Conservation (phyloP, 2,797 vertebrate genomes). For the Philypnodon macrostomus region DNA sequence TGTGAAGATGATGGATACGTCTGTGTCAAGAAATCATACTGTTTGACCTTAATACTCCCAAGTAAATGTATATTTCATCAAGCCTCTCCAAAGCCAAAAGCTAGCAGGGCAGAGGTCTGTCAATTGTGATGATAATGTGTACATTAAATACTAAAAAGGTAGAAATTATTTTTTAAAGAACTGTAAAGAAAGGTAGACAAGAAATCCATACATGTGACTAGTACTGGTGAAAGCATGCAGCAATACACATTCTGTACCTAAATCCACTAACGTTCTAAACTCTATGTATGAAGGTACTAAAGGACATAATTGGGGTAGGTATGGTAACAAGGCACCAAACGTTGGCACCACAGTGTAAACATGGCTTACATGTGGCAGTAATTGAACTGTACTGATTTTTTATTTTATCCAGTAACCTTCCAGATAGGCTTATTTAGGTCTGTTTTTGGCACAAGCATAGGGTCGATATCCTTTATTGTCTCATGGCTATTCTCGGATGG, state of each 20-base stretch:
- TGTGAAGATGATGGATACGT: constrained; percentile 67
- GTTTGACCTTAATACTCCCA: constrained; percentile 62
- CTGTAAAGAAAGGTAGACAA: constrained; percentile 10
- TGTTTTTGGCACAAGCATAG: neutral
- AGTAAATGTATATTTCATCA: constrained; percentile 67
- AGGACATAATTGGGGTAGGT: too few species aligned
- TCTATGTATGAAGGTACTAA: too few species aligned
- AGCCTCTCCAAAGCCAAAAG: constrained; percentile 20
- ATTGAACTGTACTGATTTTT: too few species aligned
- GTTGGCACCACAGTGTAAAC: too few species aligned
- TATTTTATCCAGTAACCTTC: too few species aligned
- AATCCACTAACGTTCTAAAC: too few species aligned
- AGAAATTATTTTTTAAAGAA: constrained; percentile 9
- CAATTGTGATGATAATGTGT: constrained; percentile 28
- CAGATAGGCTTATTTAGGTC: too few species aligned
- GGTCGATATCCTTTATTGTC: neutral
- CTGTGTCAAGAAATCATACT: constrained; percentile 66
- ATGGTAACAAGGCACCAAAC: too few species aligned
- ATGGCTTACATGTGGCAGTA: too few species aligned
- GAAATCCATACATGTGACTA: too few species aligned
- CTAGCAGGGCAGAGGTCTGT: constrained; percentile 20
- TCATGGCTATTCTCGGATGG: neutral
- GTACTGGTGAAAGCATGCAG: too few species aligned
- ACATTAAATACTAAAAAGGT: constrained; percentile 15
- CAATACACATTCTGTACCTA: too few species aligned